Base-by-base conservation (phyloP, 1,140 invertebrate species). In the Bombus superbus region DNA sequence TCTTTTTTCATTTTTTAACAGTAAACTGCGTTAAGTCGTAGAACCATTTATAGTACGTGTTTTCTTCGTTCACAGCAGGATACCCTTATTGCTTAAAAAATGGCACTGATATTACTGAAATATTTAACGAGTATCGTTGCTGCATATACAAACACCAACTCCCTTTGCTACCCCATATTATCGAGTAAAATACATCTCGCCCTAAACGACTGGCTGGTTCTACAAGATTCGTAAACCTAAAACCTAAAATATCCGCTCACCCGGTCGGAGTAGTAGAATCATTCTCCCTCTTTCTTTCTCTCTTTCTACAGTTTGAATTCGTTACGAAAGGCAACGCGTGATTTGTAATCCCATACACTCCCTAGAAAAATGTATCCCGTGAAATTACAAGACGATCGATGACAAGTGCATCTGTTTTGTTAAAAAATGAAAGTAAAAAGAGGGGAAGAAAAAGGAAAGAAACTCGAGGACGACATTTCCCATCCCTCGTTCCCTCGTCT, bases 1-100 rank as follows among this genome's bases (percentile, higher is more conserved):
- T 53, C 42, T 77, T 25, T 76, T 42, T n/a, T n/a, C 11, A 6
- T 59, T 62, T 62, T 62, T 62, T 62, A 81, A 75, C 68, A 78
- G 71, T 68, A 88, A 87, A 88, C 85, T 78, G 72, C 73, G 75
- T 78, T 83, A 88, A 89, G 69, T 89, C 83, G 85, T 83, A 88
- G 82, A 89, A 87, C 69, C 81, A 59, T 86, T 87, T 72, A 81
- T 80, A 77, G 74, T 90, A 87, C 66, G 74, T 84, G 88, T 83
- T 53, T 57, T 81, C 81, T 77, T 80, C 83, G 89, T 86, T 92
- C 86, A 87, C 81, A 90, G 90, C 92, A 88, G 81, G 85, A 90
- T 90, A 91, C 90, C 78, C 91, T 94, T 95, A 95, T 94, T 94
- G 94, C 94, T 95, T 93, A 94, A 93, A 92, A 93, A 94, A 95